Conservation (phyloP, 2,113 vertebrate genomes). For the Strigops habroptila region DNA sequence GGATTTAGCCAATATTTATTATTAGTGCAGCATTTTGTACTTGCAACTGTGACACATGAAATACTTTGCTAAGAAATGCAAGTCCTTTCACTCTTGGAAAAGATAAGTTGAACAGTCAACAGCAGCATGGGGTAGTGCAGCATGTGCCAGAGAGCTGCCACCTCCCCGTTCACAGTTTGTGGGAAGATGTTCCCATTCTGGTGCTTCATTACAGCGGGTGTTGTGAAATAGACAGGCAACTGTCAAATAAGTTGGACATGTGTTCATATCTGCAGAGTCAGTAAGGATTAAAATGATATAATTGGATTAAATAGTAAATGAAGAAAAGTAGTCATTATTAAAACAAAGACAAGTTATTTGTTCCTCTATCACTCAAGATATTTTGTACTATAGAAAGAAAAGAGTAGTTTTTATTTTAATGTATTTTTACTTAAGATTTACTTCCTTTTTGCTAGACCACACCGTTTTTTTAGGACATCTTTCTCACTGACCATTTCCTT, state of each 20-base stretch:
- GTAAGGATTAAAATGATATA: background rate
- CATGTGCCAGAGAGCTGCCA: background rate
- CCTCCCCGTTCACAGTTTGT: background rate
- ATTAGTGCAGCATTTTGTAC: background rate
- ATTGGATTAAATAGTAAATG: background rate
- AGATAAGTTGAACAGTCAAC: fast-evolving
- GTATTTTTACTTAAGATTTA: background rate
- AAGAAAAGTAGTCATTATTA: background rate
- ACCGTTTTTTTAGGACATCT: background rate
- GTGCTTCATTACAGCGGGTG: background rate
- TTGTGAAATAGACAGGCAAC: background rate
- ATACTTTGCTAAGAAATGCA: background rate
- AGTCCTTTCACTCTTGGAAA: background rate
- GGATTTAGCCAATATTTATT: background rate
- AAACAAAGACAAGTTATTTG: background rate
- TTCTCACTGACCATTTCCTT: background rate
- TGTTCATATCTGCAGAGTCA: background rate
- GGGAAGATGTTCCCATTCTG: background rate
- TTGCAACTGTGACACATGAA: background rate
- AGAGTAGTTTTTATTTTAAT: background rate
- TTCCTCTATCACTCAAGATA: background rate
- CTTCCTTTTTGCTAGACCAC: background rate
- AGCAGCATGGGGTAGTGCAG: background rate
- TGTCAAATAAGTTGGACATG: background rate
- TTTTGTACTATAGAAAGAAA: background rate